A percentile compares a stretch with the other conserved stretches of the same genome.
phyloP scores from a whole-genome alignment of 2,113 vertebrate genomes.

The Tylochromis polylepis region DNA sequence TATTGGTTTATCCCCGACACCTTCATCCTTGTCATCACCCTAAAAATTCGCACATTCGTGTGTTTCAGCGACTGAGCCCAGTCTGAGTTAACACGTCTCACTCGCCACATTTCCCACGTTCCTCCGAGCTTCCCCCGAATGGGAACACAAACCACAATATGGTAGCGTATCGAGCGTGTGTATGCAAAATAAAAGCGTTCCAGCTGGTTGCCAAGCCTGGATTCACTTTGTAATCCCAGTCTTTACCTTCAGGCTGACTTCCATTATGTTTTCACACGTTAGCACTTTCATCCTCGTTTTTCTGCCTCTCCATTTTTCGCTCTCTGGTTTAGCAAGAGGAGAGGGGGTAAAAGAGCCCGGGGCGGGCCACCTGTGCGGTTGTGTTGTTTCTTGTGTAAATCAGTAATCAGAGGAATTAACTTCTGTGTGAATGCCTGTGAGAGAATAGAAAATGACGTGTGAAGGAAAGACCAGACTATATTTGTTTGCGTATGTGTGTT shows the following conservation, averaged over 20 bases:
- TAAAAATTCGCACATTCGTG: background rate
- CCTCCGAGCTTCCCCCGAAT: background rate
- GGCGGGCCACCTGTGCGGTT: constrained; percentile 49
- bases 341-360: constrained; percentile 1
- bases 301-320: background rate
- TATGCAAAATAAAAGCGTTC: constrained; percentile 33
- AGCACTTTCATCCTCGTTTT: constrained; percentile 16
- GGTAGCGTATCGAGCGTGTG: background rate
- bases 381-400: constrained; percentile 32
- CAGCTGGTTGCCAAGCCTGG: constrained; percentile 48
- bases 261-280: constrained; percentile 57
- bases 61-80: background rate
- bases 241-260: constrained; percentile 41
- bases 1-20: background rate
- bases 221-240: constrained; percentile 48
- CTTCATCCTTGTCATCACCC: background rate
- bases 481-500: background rate
- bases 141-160: constrained; percentile 35
- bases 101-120: constrained; percentile 9
- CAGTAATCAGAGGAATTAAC: constrained; percentile 45
- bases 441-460: background rate
- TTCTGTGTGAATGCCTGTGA: background rate
- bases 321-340: constrained; percentile 18
- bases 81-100: background rate
- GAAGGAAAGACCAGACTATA: background rate